Evolutionary conservation across 2,113 vertebrate genomes (phyloP), one percentile per base, ranked within the genome.

Genomic region (Oncorhynchus masou): DNA sequence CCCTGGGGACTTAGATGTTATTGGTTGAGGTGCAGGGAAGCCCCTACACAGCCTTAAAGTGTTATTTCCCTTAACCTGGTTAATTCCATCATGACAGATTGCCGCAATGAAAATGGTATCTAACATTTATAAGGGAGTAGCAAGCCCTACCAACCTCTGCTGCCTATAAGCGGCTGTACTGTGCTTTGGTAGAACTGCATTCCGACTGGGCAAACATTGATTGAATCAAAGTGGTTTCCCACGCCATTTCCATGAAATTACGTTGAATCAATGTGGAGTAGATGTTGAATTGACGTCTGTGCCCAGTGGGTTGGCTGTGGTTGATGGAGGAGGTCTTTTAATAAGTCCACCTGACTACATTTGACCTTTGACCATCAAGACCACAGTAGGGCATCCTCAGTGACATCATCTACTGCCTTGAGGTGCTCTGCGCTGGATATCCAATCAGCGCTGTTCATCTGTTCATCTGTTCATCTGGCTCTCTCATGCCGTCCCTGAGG

Each of bases 1-100:
- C 74, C 75, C 75, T 19, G 31, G 81, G 81, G 83, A 83, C 49
- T 20, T 1, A 57, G 31, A 51, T 75, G 65, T 77, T 82, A 87
- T 85, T 84, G 80, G 78, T 76, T 76, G 70, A 31, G 66, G 64
- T 48, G 45, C 54, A 77, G 76, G 78, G 24, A 79, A 73, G 27
- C 29, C 31, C 59, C 71, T 49, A 75, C 78, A 77, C 51, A 62
- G 59, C 76, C 79, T 80, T 68, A 78, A 75, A 72, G 73, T 54
- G 51, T 54, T 54, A 54, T 19, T 73, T 64, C 16, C 73, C 67
- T 54, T 78, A 81, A 85, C 77, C 78, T 70, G 73, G 81, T 83
- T 90, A 82, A 83, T 77, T 57, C 72, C 3, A 25, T 70, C 70
- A 20, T 83, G 86, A 88, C 70, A 79, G 85, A 90, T 89, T 78